phyloP scores from a whole-genome alignment of 2,888 invertebrate genomes.

The Melanchra persicariae region DNA sequence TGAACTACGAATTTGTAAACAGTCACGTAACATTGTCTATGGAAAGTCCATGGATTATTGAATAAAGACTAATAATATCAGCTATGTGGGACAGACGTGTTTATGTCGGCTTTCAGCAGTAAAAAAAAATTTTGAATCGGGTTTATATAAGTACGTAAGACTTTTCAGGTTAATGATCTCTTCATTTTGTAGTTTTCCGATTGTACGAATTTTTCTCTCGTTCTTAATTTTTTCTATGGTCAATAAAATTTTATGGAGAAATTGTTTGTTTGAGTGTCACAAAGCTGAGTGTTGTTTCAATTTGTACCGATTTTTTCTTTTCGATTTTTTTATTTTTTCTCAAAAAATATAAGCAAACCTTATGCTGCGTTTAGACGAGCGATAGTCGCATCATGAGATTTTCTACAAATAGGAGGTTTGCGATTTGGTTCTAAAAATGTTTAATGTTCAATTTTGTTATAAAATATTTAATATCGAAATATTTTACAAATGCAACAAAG shows the following conservation, averaged over 20 bases:
- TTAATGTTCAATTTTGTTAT: not conserved
- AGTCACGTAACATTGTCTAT: slow-evolving; percentile 19
- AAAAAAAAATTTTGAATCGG: slow-evolving; percentile 9
- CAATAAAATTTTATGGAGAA: slow-evolving; percentile 13
- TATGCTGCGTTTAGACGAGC: not conserved
- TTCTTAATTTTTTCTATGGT: slow-evolving; percentile 9
- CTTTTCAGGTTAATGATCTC: slow-evolving; percentile 43
- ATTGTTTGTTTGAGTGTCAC: not conserved
- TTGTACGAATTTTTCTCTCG: slow-evolving; percentile 14
- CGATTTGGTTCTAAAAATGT: not conserved
- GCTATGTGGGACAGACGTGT: slow-evolving; percentile 37
- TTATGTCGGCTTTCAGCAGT: slow-evolving; percentile 19
- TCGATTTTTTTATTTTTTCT: too few species aligned
- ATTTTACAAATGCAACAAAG: not conserved
- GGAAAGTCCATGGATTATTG: slow-evolving; percentile 26
- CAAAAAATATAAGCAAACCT: not conserved
- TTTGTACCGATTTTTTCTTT: not conserved
- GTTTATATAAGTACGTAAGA: not conserved
- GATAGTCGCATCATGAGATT: not conserved
- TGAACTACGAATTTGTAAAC: slow-evolving; percentile 1
- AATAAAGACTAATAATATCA: slow-evolving; percentile 33
- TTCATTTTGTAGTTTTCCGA: slow-evolving; percentile 13
- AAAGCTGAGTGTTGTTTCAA: not conserved
- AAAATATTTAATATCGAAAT: too few species aligned
- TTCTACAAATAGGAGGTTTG: not conserved